phyloP scores from a whole-genome alignment of 35 echinoderm and acorn worm genomes.

The Heliocidaris erythrogramma region DNA sequence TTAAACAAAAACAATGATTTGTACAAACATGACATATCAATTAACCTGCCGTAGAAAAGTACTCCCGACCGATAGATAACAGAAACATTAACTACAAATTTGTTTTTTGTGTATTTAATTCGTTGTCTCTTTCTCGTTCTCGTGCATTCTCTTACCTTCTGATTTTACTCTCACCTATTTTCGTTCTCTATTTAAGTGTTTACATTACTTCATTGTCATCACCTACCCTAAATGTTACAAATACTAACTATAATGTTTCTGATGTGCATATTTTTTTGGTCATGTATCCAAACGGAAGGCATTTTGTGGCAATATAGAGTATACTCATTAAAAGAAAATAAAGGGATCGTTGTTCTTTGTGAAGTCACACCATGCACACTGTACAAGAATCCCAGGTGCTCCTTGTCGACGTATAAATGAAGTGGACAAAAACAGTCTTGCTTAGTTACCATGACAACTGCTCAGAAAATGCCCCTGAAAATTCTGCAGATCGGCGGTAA shows the following conservation, averaged over 20 bases:
- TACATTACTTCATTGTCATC: background rate
- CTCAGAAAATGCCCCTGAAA: background rate
- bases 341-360: background rate
- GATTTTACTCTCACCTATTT: background rate
- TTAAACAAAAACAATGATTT: background rate
- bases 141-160: background rate
- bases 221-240: too few relatives aligned
- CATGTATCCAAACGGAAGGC: too few relatives aligned
- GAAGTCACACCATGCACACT: background rate
- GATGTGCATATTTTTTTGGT: too few relatives aligned
- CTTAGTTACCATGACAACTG: background rate
- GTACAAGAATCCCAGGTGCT: background rate
- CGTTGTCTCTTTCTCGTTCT: background rate
- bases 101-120: too few relatives aligned
- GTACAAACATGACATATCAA: background rate
- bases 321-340: too few relatives aligned
- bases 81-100: background rate
- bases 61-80: background rate
- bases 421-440: background rate
- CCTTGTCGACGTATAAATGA: background rate
- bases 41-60: background rate
- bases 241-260: too few relatives aligned
- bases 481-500: background rate
- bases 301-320: too few relatives aligned
- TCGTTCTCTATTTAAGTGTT: background rate